Evolutionary conservation across 92 coral and sea anemone species (phyloP).

Genomic region (Plumapathes pennacea): DNA sequence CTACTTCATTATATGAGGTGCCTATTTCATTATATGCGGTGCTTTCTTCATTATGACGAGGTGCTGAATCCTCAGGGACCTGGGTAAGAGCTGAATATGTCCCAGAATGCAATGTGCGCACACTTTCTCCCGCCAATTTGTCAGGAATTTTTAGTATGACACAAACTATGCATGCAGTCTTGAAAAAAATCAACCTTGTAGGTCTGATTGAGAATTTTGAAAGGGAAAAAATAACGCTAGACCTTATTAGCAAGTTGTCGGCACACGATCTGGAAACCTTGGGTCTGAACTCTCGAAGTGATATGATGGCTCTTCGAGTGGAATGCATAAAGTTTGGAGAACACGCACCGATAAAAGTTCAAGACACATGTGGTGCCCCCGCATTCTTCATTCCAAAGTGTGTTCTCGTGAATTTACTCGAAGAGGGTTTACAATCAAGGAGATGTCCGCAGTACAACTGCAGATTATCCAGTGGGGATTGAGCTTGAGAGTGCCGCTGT

Average conservation of each 20-base stretch:
- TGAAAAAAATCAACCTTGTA: slow-evolving; percentile 9
- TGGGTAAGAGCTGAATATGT: neutral
- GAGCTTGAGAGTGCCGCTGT: no score
- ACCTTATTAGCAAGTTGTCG: slow-evolving; percentile 32
- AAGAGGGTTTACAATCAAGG: slow-evolving; percentile 45
- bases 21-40: slow-evolving; percentile 12
- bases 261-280: slow-evolving; percentile 37
- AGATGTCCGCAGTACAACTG: no score
- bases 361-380: slow-evolving; percentile 39
- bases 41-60: slow-evolving; percentile 11
- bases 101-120: slow-evolving; percentile 3
- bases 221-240: slow-evolving; percentile 5
- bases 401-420: slow-evolving; percentile 35
- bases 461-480: no score
- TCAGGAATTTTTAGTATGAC: no score
- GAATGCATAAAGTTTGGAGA: slow-evolving; percentile 36
- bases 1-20: slow-evolving; percentile 14
- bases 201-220: slow-evolving; percentile 11
- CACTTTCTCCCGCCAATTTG: neutral
- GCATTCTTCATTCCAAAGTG: slow-evolving; percentile 45
- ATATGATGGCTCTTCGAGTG: slow-evolving; percentile 56
- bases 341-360: slow-evolving; percentile 9
- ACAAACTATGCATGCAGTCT: slow-evolving; percentile 13
- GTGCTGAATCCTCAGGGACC: neutral
- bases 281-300: slow-evolving; percentile 38